Conservation (phyloP, 1,140 invertebrate species). For the Drosophila virilis region DNA sequence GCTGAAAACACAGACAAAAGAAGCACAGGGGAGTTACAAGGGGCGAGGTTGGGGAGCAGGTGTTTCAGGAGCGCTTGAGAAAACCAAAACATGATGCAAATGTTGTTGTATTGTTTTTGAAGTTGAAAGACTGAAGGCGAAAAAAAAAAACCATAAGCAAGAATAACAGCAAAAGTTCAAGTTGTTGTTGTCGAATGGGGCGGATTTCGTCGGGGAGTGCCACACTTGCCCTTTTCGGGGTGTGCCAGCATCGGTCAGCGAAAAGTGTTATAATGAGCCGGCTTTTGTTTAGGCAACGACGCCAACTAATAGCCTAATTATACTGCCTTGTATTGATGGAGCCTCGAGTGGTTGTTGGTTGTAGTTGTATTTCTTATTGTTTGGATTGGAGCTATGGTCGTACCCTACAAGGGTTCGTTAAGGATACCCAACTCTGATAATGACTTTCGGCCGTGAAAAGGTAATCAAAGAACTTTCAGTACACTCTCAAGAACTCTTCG, state of each 20-base stretch:
- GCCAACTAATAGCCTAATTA: constrained; percentile 39
- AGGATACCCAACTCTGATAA: neutral
- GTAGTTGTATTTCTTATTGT: neutral
- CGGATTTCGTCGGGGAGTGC: neutral
- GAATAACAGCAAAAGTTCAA: constrained; percentile 53
- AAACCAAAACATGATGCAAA: constrained; percentile 51
- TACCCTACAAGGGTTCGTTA: neutral
- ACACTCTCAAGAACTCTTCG: neutral
- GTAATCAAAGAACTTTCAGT: neutral
- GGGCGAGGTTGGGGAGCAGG: constrained; percentile 7
- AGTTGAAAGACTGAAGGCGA: constrained; percentile 27
- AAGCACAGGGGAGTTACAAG: neutral
- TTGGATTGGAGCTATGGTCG: neutral
- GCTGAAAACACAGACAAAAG: constrained; percentile 51
- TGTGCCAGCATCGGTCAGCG: constrained; percentile 36
- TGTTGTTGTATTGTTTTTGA: constrained; percentile 58
- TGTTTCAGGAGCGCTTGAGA: constrained; percentile 13
- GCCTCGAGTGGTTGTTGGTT: constrained; percentile 5
- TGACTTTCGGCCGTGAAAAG: neutral
- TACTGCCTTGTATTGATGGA: constrained; percentile 21
- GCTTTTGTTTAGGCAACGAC: constrained; percentile 43
- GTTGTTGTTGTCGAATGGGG: constrained; percentile 38
- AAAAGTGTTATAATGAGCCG: constrained; percentile 56
- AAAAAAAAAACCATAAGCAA: constrained; percentile 16
- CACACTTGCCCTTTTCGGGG: constrained; percentile 10